Percentiles rank a stretch among this genome's conserved stretches.
Evolutionary conservation across 2,888 invertebrate genomes (phyloP).

Genomic region (Hyposoter didymator): DNA sequence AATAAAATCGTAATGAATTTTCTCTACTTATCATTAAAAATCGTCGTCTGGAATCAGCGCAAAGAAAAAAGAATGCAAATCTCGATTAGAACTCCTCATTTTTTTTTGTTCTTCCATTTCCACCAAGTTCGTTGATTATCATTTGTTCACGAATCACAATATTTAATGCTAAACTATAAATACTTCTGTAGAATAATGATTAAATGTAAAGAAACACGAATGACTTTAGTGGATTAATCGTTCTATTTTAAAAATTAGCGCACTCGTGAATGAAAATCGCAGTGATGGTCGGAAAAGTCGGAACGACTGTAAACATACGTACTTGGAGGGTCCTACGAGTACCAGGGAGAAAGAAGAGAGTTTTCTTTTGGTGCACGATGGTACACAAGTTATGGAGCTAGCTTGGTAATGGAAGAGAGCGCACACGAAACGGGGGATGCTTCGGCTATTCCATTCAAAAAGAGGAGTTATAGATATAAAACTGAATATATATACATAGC

Average conservation of each 20-base stretch:
- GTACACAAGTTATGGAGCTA: slow-evolving; percentile 47
- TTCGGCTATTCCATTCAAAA: slow-evolving; percentile 39
- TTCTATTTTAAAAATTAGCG: slow-evolving; percentile 16
- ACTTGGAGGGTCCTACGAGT: slow-evolving; percentile 30
- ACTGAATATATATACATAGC: slow-evolving; percentile 22
- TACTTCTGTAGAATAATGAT: neutral
- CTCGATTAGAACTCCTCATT: neutral
- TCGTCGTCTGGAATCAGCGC: no score
- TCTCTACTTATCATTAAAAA: no score
- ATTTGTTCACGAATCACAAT: neutral
- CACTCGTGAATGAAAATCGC: slow-evolving; percentile 37
- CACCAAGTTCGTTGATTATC: neutral
- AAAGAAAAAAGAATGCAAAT: neutral
- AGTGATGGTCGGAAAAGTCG: slow-evolving; percentile 8
- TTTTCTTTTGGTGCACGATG: neutral
- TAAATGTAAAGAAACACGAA: neutral
- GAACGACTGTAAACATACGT: slow-evolving; percentile 30
- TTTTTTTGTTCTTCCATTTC: neutral
- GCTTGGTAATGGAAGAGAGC: slow-evolving; percentile 48
- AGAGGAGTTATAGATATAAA: slow-evolving; percentile 15
- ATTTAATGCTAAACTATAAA: neutral
- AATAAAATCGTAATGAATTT: no score
- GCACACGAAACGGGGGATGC: slow-evolving; percentile 50
- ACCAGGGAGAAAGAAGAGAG: neutral
- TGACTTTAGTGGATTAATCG: neutral